Conservation (phyloP, 1,140 invertebrate genomes). For the Zaprionus inermis region DNA sequence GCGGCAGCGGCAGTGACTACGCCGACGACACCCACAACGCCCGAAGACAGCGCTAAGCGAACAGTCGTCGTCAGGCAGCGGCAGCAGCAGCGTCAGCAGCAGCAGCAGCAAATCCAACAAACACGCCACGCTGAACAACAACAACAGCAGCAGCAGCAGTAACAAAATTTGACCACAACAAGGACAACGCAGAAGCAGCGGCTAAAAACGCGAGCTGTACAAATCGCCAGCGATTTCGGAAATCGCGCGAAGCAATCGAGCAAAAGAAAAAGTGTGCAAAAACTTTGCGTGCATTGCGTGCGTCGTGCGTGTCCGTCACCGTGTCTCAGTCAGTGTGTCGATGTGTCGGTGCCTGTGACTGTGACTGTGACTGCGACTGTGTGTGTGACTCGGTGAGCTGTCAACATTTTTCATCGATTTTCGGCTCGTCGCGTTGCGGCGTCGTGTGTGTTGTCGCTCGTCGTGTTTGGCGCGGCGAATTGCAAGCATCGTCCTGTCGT, state of each 20-base stretch:
- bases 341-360: constrained; percentile 8
- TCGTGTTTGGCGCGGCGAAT: constrained; percentile 31
- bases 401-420: constrained; percentile 56
- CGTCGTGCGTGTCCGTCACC: background rate
- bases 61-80: constrained; percentile 62
- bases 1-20: constrained; percentile 33
- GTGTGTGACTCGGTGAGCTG: constrained; percentile 33
- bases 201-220: constrained; percentile 2
- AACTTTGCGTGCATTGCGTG: constrained; percentile 25
- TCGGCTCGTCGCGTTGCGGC: constrained; percentile 30
- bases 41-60: constrained; percentile 45
- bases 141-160: constrained; percentile 20
- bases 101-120: constrained; percentile 48
- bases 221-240: constrained; percentile 22
- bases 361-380: constrained; percentile 13
- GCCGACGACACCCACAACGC: constrained; percentile 50
- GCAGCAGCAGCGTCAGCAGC: constrained; percentile 58
- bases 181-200: constrained; percentile 30
- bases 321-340: constrained; percentile 7
- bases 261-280: constrained; percentile 23
- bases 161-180: constrained; percentile 30
- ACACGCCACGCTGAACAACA: constrained; percentile 44
- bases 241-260: constrained; percentile 32
- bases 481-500: constrained; percentile 40
- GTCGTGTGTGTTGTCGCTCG: constrained; percentile 35